Base-by-base conservation (phyloP, 1,140 invertebrate species). In the Globodera ellingtonae region DNA sequence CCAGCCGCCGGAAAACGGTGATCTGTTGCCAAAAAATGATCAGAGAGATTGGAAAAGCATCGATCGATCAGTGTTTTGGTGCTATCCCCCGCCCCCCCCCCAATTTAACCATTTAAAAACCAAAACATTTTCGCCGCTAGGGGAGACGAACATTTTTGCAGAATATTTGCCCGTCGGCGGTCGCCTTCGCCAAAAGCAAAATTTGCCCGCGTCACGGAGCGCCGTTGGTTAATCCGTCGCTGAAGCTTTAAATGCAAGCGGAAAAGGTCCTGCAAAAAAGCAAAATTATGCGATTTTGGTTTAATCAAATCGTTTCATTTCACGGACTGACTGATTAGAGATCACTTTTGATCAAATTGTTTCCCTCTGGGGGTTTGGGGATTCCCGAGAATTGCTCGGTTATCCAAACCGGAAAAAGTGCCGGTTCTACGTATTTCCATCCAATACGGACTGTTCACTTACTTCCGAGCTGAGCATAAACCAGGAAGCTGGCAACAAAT, bases 201-300 rank as follows among this genome's bases (percentile, higher is more conserved):
- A 47, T 77, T 77, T 48, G 75, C 75, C 21, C 24, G 35, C 6
- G 75, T 77, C 48, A 77, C 21, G 7, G 62, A 69, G 21, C 75
- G 62, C n/a, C 75, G 44, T 21, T 59, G 65, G 24, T 50, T 50
- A 8, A 77, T 77, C 7, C 75, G 62, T 2, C 62, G 65, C 24
- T 77, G 75, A 62, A 77, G 46, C 24, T 77, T 77, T 24, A 70
- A 48, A 47, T 77, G 75, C 8, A 69, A 35, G 7, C 62, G 75
- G 9, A 47, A 70, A 10, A 70, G 46, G 6, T 70, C 67, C 67
- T 70, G 67, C n/a, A 10, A 70, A 70, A 47, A 18, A 52, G 7
- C 10, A 52, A 52, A 13, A 7, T 52, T 9, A 52, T 52, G 50
- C 50, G 10, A 9, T 52, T n/a, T n/a, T 52, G 4, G 1, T 52